Base-by-base conservation (phyloP, 1,140 invertebrate species). In the Intoshia linei region DNA sequence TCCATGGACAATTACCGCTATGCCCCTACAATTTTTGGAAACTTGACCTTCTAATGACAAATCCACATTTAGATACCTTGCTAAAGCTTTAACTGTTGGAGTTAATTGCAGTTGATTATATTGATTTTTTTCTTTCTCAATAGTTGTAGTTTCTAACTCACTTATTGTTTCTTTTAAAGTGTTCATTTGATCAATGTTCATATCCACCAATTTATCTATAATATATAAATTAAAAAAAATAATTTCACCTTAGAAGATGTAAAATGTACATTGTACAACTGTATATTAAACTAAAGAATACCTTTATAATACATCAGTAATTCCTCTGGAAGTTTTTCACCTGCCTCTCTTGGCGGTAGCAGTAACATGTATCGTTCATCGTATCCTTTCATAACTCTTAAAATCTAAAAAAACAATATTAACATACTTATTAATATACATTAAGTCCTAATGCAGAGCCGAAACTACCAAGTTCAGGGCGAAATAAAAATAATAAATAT, bases 81-180 rank as follows among this genome's bases (percentile, higher is more conserved):
- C 55, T 30, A 59, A 55, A 27, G 56, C 51, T 7, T 49, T 49
- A 30, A 54, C 55, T 3, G 56, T 52, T 5, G 56, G 55, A 17
- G 54, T 59, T 15, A 55, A 50, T 43, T 57, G 53, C 17, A 59
- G 48, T 31, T 59, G 55, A 17, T 53, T 55, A 15, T 57, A 49
- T 30, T n/a, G n/a, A n/a, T n/a, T n/a, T n/a, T n/a, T n/a, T n/a
- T n/a, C n/a, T n/a, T n/a, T n/a, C n/a, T n/a, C n/a, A n/a, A n/a
- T n/a, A n/a, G n/a, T n/a, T n/a, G n/a, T n/a, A n/a, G n/a, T n/a
- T n/a, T n/a, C n/a, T n/a, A n/a, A n/a, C n/a, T n/a, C n/a, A n/a
- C n/a, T n/a, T n/a, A n/a, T n/a, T n/a, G n/a, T n/a, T n/a, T n/a
- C n/a, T n/a, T n/a, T n/a, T n/a, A n/a, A n/a, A n/a, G n/a, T n/a